phyloP scores from a whole-genome alignment of 1,140 invertebrate species.

The Nautilus pompilius region DNA sequence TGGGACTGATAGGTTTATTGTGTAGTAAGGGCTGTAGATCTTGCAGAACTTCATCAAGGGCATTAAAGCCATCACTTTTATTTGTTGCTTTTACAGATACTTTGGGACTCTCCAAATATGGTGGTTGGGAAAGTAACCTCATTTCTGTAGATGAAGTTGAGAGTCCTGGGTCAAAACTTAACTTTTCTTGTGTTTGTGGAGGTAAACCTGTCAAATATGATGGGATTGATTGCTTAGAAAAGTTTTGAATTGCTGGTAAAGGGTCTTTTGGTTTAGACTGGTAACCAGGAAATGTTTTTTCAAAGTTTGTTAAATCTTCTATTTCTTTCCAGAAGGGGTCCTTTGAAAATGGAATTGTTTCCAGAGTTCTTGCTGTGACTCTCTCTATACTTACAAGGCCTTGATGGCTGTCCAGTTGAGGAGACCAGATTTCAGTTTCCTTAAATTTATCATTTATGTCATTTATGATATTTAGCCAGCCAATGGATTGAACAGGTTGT shows the following conservation, averaged over 20 bases:
- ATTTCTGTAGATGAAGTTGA: background rate
- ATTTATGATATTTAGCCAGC: constrained; percentile 21
- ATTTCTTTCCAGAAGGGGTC: constrained; percentile 50
- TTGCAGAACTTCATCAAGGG: constrained; percentile 46
- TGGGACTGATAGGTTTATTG: constrained; percentile 34
- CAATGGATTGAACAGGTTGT: constrained; percentile 8
- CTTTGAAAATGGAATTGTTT: constrained; percentile 48
- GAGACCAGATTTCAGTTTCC: constrained; percentile 43
- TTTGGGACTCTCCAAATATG: background rate
- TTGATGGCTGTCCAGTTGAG: constrained; percentile 41
- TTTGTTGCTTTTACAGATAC: constrained; percentile 9
- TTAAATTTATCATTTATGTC: constrained; percentile 21
- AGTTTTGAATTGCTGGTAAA: too few species aligned
- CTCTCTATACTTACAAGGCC: constrained; percentile 44
- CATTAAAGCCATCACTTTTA: constrained; percentile 25
- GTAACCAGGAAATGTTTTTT: constrained; percentile 9
- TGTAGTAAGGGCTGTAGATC: constrained; percentile 39
- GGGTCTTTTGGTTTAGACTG: background rate
- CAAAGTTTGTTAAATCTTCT: constrained; percentile 46
- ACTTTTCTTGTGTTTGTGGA: background rate
- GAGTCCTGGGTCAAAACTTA: background rate
- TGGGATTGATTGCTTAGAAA: background rate
- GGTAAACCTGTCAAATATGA: background rate
- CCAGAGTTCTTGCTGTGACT: constrained; percentile 43
- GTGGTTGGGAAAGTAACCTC: background rate